These are phyloP conservation scores for Nephrotoma flavescens DNA, from an alignment of 2,888 invertebrate genomes.

Conservation along the genomic window DNA sequence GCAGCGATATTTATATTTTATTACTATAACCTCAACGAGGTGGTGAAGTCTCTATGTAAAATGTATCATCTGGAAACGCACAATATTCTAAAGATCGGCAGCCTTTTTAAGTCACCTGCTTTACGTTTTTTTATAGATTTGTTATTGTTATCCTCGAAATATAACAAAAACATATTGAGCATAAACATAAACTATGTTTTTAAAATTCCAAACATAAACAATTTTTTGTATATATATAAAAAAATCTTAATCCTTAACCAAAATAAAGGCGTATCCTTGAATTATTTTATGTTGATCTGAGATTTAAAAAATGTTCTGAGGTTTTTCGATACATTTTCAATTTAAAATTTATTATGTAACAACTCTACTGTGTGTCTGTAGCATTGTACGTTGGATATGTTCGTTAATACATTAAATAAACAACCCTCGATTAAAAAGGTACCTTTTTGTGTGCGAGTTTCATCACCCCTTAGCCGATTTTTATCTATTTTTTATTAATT, in stretches of 20 bases:
- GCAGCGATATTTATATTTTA: no score
- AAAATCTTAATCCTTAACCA: constrained; percentile 7
- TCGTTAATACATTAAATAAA: background rate
- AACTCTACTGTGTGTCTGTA: background rate
- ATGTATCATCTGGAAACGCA: no score
- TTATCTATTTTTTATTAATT: background rate
- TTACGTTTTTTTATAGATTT: no score
- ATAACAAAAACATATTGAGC: background rate
- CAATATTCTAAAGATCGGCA: no score
- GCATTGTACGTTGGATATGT: background rate
- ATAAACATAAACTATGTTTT: background rate
- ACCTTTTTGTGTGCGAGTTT: background rate
- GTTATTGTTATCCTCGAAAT: background rate
- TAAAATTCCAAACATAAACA: background rate
- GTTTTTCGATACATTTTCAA: background rate
- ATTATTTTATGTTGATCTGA: background rate
- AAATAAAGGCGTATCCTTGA: constrained; percentile 8
- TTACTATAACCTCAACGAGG: no score
- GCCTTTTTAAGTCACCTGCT: no score
- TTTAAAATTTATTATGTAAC: background rate
- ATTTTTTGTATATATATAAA: background rate
- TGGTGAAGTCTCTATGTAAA: no score
- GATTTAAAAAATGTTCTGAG: background rate
- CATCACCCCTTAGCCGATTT: background rate
- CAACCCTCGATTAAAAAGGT: background rate